A percentile compares a stretch with the other conserved stretches of the same genome.
These are phyloP conservation scores for Caranx ignobilis DNA, from an alignment of 2,113 vertebrate genomes.

Conservation along the genomic window DNA sequence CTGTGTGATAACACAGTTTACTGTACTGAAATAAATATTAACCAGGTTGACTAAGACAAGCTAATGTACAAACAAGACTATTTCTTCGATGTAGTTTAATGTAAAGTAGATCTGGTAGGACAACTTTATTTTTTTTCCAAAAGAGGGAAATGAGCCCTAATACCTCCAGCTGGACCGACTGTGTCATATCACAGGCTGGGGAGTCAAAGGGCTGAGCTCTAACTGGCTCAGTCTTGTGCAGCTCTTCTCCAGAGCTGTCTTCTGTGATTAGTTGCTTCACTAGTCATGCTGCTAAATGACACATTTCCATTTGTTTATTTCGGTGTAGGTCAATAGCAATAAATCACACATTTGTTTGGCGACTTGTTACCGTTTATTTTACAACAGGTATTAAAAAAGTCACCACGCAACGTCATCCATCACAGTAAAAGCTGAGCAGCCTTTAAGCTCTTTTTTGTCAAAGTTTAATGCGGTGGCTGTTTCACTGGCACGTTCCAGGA, in stretches of 20 bases:
- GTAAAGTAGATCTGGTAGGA: background rate
- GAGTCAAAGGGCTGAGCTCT: background rate
- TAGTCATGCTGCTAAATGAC: constrained; percentile 5
- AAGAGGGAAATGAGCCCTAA: background rate
- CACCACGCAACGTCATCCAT: constrained; percentile 18
- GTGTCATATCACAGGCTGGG: background rate
- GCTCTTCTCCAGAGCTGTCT: background rate
- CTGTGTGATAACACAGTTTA: background rate
- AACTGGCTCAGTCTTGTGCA: background rate
- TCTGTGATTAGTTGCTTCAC: constrained; percentile 10
- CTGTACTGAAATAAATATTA: too few relatives aligned
- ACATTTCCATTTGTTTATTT: constrained; percentile 23
- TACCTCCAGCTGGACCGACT: background rate
- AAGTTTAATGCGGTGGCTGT: constrained; percentile 4
- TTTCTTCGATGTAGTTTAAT: background rate
- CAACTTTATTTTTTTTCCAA: background rate
- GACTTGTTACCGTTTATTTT: constrained; percentile 17
- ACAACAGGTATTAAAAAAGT: constrained; percentile 24
- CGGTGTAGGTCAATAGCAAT: constrained; percentile 24
- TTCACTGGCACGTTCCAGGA: constrained; percentile 37
- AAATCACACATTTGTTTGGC: constrained; percentile 26
- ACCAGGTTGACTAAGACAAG: background rate
- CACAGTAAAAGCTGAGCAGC: background rate
- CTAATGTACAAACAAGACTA: background rate
- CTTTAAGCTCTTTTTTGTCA: constrained; percentile 5